These are phyloP conservation scores for Ageneiosus marmoratus DNA, from an alignment of 2,113 vertebrate species.

Conservation along the genomic window DNA sequence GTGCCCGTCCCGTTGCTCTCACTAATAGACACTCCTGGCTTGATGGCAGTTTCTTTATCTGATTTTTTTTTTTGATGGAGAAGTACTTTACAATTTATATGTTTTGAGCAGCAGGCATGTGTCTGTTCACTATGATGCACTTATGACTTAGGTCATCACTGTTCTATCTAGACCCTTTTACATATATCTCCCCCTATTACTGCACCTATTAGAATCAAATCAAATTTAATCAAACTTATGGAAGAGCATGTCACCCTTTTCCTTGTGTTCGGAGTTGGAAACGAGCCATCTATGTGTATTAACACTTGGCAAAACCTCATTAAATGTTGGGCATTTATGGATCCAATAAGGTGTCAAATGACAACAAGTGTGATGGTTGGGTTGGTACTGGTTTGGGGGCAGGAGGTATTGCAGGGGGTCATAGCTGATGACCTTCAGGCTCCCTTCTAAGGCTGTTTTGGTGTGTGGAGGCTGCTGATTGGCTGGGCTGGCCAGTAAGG, in stretches of 20 bases:
- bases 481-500: constrained; percentile 56
- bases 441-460: constrained; percentile 80
- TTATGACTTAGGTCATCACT: constrained; percentile 53
- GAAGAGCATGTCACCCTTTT: constrained; percentile 46
- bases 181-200: not conserved
- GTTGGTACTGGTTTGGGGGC: constrained; percentile 6
- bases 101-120: not conserved
- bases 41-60: constrained; percentile 61
- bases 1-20: not conserved
- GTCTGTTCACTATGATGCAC: not conserved
- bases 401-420: constrained; percentile 60
- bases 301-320: constrained; percentile 25
- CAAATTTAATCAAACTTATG: constrained; percentile 27
- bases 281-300: constrained; percentile 41
- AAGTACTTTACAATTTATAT: not conserved
- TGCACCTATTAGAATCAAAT: constrained; percentile 31
- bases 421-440: constrained; percentile 72
- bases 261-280: constrained; percentile 45
- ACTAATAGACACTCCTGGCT: constrained; percentile 35
- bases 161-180: constrained; percentile 42
- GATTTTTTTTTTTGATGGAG: constrained; percentile 52
- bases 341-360: constrained; percentile 23
- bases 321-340: not conserved
- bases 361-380: constrained; percentile 26
- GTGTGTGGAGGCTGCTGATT: constrained; percentile 68